A percentile compares a stretch with the other conserved stretches of the same genome.
Conservation (phyloP, 2,888 invertebrate species). For the Lamellibrachia satsuma region DNA sequence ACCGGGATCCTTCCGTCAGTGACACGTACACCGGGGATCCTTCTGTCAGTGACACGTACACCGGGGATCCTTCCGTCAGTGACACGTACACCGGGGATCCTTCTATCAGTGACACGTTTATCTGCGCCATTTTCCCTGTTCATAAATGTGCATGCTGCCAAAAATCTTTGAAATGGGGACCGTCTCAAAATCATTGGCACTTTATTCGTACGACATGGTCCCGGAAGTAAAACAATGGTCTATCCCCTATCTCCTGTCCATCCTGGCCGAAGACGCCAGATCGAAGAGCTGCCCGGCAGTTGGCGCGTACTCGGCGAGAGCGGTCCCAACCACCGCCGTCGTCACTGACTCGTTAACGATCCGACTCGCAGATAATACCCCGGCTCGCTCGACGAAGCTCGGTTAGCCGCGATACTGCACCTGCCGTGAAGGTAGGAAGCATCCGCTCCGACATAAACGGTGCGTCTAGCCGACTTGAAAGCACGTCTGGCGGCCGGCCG, state of each 20-base stretch:
- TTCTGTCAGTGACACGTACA: neutral
- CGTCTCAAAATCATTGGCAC: too few species aligned
- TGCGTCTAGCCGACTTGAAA: neutral
- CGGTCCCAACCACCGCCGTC: neutral
- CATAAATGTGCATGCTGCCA: too few species aligned
- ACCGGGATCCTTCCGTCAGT: neutral
- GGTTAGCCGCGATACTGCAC: neutral
- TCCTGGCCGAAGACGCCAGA: neutral
- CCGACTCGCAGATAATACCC: conserved; percentile 11
- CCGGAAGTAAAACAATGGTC: neutral
- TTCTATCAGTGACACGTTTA: neutral
- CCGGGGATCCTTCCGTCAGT: neutral
- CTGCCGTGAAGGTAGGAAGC: neutral
- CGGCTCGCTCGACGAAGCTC: neutral
- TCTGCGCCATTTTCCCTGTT: neutral
- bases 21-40: neutral
- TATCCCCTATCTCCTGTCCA: neutral
- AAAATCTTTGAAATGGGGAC: too few species aligned
- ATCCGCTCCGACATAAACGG: neutral
- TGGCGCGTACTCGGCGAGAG: neutral
- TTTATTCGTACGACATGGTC: too few species aligned
- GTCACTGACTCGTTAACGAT: neutral
- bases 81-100: neutral
- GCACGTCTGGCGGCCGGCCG: neutral
- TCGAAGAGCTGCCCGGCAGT: neutral